Evolutionary conservation across 2,113 vertebrate genomes (phyloP), one percentile per base, ranked within the genome.

Genomic region (Lampris megalopsis): DNA sequence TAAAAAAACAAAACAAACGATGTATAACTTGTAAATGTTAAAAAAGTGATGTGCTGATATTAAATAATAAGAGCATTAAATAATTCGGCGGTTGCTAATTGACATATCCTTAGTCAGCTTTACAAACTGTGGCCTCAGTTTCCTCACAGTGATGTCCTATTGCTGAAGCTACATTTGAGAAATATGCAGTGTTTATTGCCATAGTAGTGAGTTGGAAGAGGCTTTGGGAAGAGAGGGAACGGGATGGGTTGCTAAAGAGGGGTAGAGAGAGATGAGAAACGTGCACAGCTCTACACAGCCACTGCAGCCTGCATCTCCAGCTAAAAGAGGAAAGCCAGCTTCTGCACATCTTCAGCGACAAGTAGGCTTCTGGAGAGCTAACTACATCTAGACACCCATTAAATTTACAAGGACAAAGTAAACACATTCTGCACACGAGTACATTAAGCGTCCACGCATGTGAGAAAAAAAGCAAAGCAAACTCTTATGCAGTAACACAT

Each of bases 251-350:
- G 70, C 52, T 78, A 42, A 80, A 52, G 59, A 75, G 69, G 81
- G 72, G 64, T 37, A 9, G 43, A 11, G 68, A 80, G 67, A 63
- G 43, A 85, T 88, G 85, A 58, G 67, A 86, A 76, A 86, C 88
- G 86, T 88, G 90, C 86, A 90, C 57, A 89, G 88, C 84, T 81
- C 81, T 87, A 88, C 65, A 68, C 84, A 90, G 89, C 82, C 86
- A 85, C 77, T 63, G 86, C 91, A 93, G 92, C 86, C 80, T 11
- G 73, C 73, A 85, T 75, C 84, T 86, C 88, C 88, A 86, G 88
- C 89, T 92, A 91, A 85, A 89, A 92, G 85, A 86, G 88, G 86
- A 90, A 87, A 90, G 89, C 88, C 56, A 59, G 79, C 86, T 76
- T 86, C 91, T 90, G 88, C 79, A 75, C 64, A 77, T 75, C 71